These are phyloP conservation scores for Drosophila kikkawai DNA, from an alignment of 1,140 invertebrate species.

Conservation along the genomic window DNA sequence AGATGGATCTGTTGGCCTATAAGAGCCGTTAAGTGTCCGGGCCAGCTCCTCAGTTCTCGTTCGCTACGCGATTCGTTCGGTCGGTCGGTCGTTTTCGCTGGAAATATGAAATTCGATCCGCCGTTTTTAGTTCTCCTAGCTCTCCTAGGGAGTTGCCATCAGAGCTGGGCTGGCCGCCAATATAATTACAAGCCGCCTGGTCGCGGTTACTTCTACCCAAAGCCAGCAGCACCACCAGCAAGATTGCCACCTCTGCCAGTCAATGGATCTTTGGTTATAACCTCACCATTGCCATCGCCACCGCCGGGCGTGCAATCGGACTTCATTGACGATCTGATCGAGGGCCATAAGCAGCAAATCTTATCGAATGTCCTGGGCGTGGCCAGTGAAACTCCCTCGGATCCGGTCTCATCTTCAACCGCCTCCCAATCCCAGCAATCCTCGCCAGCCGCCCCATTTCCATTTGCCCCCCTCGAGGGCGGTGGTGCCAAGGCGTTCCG, in stretches of 20 bases:
- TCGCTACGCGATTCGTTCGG: conserved; percentile 58
- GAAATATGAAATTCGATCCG: conserved; percentile 54
- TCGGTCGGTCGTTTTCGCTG: conserved; percentile 47
- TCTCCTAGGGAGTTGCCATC: conserved; percentile 27
- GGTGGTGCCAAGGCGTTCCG: conserved; percentile 67
- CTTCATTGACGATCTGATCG: conserved; percentile 81
- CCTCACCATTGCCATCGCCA: conserved; percentile 2
- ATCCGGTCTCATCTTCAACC: conserved; percentile 7
- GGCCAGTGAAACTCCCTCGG: conserved; percentile 29
- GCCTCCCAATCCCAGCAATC: not conserved
- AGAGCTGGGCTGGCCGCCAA: conserved; percentile 7
- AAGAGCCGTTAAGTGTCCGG: conserved; percentile 58
- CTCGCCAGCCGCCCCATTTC: not conserved
- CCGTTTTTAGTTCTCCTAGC: conserved; percentile 16
- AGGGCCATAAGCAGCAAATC: conserved; percentile 80
- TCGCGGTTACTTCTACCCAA: conserved; percentile 66
- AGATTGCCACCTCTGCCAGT: conserved; percentile 37
- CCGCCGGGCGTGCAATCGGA: conserved; percentile 67
- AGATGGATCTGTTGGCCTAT: conserved; percentile 52
- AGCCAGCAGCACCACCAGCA: conserved; percentile 34
- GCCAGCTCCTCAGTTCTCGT: conserved; percentile 54
- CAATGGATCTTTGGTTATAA: conserved; percentile 1
- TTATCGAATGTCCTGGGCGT: conserved; percentile 71
- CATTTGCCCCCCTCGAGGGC: conserved; percentile 46
- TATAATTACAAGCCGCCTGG: conserved; percentile 46